Conservation (phyloP, 2,797 vertebrate genomes). For the Anguilla pacifica region DNA sequence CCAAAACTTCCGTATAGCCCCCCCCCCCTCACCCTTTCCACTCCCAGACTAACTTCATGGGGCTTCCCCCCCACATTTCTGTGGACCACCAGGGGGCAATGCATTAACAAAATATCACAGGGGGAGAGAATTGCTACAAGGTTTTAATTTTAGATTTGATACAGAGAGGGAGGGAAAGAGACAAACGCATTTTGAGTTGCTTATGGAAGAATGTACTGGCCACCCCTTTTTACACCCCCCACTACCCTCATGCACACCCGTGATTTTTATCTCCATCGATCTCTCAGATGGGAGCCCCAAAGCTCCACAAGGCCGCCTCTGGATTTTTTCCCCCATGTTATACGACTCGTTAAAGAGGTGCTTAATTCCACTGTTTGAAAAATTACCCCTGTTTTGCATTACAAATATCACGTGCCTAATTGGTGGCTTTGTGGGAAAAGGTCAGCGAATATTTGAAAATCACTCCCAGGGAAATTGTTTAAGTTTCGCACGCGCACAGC, state of each 20-base stretch:
- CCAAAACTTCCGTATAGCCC: neutral
- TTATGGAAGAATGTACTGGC: neutral
- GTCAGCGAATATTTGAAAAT: neutral
- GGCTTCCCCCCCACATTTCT: neutral
- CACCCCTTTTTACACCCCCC: neutral
- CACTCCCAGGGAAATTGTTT: neutral
- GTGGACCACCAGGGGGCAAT: conserved; percentile 40
- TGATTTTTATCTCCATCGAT: neutral
- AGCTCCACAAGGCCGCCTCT: neutral
- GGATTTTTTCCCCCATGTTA: too few species aligned
- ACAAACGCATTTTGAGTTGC: conserved; percentile 41
- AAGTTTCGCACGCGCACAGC: neutral
- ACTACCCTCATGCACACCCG: neutral
- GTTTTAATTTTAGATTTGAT: conserved; percentile 68
- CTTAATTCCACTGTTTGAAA: neutral
- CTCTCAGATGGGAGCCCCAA: neutral
- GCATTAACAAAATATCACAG: neutral
- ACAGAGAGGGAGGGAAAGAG: conserved; percentile 53
- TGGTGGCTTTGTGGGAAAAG: neutral
- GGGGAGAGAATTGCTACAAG: too few species aligned
- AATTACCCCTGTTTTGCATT: neutral
- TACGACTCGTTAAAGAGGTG: neutral
- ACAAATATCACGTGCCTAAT: neutral
- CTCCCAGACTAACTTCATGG: conserved; percentile 11
- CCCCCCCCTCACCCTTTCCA: neutral